A percentile compares a stretch with the other conserved stretches of the same genome.
These are phyloP conservation scores for Acanthopagrus latus DNA, from an alignment of 2,797 vertebrate species.

Conservation along the genomic window DNA sequence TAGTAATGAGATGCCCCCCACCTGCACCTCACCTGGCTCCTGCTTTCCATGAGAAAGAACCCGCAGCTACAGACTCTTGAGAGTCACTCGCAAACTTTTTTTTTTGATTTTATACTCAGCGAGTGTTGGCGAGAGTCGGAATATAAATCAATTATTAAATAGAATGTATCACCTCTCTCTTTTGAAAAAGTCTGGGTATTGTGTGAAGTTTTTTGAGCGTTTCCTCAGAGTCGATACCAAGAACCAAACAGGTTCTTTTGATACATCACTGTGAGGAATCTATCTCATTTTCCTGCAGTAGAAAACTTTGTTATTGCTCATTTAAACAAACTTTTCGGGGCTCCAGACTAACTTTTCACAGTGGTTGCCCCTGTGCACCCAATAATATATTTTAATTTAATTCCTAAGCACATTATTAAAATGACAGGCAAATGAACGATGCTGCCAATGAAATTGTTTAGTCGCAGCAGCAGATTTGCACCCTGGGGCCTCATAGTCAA, in stretches of 20 bases:
- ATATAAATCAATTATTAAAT: constrained; percentile 22
- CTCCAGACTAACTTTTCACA: no score
- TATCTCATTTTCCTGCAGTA: background rate
- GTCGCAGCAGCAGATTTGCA: no score
- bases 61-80: constrained; percentile 1
- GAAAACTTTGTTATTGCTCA: background rate
- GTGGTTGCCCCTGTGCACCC: no score
- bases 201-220: background rate
- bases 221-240: background rate
- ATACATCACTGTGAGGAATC: background rate
- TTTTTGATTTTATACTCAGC: constrained; percentile 25
- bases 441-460: no score
- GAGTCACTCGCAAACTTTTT: background rate
- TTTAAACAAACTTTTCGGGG: background rate
- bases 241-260: rapidly evolving
- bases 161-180: background rate
- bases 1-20: constrained; percentile 2
- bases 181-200: background rate
- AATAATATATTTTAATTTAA: no score
- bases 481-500: no score
- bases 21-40: background rate
- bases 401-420: no score
- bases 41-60: constrained; percentile 9
- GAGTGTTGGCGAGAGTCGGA: constrained; percentile 18
- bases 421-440: no score